Percentiles rank a stretch among this genome's conserved stretches.
These are phyloP conservation scores for Chloroceryle inda DNA, from an alignment of 2,797 vertebrate genomes.

Conservation along the genomic window DNA sequence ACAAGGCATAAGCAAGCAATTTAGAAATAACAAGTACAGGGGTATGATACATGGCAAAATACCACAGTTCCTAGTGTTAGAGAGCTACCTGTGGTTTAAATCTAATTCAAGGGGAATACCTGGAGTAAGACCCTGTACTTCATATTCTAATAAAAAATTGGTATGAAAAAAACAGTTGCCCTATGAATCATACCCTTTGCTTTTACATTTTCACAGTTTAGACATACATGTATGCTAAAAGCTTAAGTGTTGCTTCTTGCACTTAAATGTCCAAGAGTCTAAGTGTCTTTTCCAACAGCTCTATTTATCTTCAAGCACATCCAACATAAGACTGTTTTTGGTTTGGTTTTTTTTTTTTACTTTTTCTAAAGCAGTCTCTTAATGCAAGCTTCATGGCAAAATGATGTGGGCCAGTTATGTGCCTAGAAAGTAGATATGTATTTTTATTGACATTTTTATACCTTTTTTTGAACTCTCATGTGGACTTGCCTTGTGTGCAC, in stretches of 20 bases:
- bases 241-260: constrained; percentile 68
- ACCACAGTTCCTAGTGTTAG: constrained; percentile 15
- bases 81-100: constrained; percentile 51
- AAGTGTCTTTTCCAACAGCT: constrained; percentile 38
- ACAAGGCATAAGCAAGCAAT: constrained; percentile 78
- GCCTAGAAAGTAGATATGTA: not conserved
- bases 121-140: constrained; percentile 10
- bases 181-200: constrained; percentile 67
- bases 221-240: constrained; percentile 72
- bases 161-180: constrained; percentile 56
- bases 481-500: not conserved
- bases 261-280: constrained; percentile 48
- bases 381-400: not conserved
- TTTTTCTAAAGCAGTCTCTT: not conserved
- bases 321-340: not conserved
- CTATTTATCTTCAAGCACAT: constrained; percentile 45
- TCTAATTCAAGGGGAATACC: constrained; percentile 64
- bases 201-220: constrained; percentile 70
- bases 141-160: constrained; percentile 66
- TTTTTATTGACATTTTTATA: not conserved
- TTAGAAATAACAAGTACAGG: constrained; percentile 71
- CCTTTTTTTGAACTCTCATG: not conserved
- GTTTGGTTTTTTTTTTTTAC: not conserved
- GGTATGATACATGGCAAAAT: constrained; percentile 52
- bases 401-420: not conserved